phyloP scores from a whole-genome alignment of 2,113 vertebrate species.

The Engraulis encrasicolus region DNA sequence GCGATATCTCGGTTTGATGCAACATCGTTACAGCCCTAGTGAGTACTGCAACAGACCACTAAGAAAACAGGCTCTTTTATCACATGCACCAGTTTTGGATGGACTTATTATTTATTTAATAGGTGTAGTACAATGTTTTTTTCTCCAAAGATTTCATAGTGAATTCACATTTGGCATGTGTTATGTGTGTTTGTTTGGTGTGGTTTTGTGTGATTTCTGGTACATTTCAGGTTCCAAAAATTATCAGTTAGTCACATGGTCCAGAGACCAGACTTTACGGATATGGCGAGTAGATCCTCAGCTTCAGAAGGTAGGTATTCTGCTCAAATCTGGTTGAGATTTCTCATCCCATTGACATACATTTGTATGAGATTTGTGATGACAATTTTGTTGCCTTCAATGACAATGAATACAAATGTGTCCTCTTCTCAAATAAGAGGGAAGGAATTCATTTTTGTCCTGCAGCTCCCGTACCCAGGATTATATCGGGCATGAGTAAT shows the following conservation, averaged over 20 bases:
- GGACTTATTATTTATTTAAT: too few species aligned
- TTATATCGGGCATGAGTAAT: too few species aligned
- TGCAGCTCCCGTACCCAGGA: too few species aligned
- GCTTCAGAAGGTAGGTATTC: slow-evolving; percentile 87
- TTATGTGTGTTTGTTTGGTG: background rate
- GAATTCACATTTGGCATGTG: background rate
- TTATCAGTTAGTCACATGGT: slow-evolving; percentile 95
- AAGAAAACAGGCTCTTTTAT: background rate
- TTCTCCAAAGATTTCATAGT: background rate
- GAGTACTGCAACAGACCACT: too few species aligned
- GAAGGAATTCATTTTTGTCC: too few species aligned
- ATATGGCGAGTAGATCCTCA: slow-evolving; percentile 97
- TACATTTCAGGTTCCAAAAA: slow-evolving; percentile 86
- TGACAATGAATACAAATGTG: too few species aligned
- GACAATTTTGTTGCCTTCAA: background rate
- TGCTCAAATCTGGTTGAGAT: background rate
- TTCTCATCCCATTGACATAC: background rate
- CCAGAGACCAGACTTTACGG: slow-evolving; percentile 94
- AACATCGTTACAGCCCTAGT: too few species aligned
- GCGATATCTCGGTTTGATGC: too few species aligned
- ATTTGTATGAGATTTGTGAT: background rate
- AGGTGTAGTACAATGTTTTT: too few species aligned
- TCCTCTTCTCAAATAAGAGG: too few species aligned
- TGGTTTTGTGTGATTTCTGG: too few species aligned
- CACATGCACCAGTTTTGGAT: background rate